Evolutionary conservation across 2,113 vertebrate genomes (phyloP).

Genomic region (Myotis yumanensis): DNA sequence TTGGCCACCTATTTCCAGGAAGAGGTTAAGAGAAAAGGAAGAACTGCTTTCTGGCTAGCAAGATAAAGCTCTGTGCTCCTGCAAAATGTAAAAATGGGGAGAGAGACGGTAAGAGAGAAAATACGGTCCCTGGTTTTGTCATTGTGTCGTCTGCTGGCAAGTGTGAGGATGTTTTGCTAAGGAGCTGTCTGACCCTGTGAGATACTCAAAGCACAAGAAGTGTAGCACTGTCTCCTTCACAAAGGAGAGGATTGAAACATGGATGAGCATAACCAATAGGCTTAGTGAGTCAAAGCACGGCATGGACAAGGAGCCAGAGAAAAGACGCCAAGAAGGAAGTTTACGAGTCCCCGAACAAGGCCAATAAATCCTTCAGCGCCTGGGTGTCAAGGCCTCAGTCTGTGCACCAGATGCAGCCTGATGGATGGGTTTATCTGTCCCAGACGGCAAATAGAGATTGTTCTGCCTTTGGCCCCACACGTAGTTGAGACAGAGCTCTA

Average conservation of each 20-base stretch:
- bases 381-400: constrained; percentile 49
- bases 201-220: constrained; percentile 10
- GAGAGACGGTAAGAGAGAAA: background rate
- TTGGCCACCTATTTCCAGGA: background rate
- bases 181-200: background rate
- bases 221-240: background rate
- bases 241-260: constrained; percentile 43
- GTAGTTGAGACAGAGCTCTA: constrained; percentile 35
- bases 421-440: constrained; percentile 67
- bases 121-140: background rate
- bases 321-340: constrained; percentile 57
- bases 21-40: background rate
- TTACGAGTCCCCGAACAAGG: constrained; percentile 54
- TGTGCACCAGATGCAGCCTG: constrained; percentile 53
- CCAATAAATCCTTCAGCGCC: constrained; percentile 64
- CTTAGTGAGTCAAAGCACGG: constrained; percentile 50
- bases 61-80: background rate
- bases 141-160: background rate
- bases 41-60: background rate
- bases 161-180: constrained; percentile 18
- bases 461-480: constrained; percentile 50
- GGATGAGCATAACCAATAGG: constrained; percentile 49
- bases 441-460: constrained; percentile 61
- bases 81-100: constrained; percentile 4
- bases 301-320: constrained; percentile 50